Evolutionary conservation across 2,888 invertebrate species (phyloP), one percentile per base, ranked within the genome.

Genomic region (Andricus quercusramuli): DNA sequence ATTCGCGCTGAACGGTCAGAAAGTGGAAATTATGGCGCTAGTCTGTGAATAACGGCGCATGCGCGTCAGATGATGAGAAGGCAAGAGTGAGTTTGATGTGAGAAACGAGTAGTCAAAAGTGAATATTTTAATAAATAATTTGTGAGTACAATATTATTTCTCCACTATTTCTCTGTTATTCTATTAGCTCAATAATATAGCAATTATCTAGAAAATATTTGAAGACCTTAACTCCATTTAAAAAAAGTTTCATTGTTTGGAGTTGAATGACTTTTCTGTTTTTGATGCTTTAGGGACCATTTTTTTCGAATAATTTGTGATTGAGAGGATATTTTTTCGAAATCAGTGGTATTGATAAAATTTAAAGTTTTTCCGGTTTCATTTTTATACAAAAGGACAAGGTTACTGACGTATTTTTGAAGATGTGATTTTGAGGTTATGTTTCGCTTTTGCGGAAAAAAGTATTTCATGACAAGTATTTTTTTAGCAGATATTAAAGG

Each of bases 91-190:
- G 44, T 47, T 47, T 47, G 17, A 17, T 6, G 17, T 47, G 17
- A 1, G 20, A 29, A 44, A 25, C 6, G 41, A 22, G 11, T 29
- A 56, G 17, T 13, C 15, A 20, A 74, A n/a, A 32, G 41, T 41
- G 11, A n/a, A 66, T 66, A 20, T n/a, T 65, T 37, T 66, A 66
- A 37, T 66, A 66, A 66, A 66, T 66, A 66, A 66, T n/a, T 66
- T 20, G 66, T 66, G 22, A 66, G 66, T 66, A 62, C 0, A 41
- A 66, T 3, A 37, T 37, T 66, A 37, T n/a, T 66, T 37, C 15
- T n/a, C n/a, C 0, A 41, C n/a, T 66, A 6, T 0, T 20, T 66
- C 41, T 66, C 9, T n/a, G 41, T 66, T 20, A n/a, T 3, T 3
- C n/a, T 11, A 9, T 66, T 13, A 37, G 8, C 11, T n/a, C 0